Base-by-base conservation (phyloP, 2,797 vertebrate genomes). In the Malurus leucopterus region DNA sequence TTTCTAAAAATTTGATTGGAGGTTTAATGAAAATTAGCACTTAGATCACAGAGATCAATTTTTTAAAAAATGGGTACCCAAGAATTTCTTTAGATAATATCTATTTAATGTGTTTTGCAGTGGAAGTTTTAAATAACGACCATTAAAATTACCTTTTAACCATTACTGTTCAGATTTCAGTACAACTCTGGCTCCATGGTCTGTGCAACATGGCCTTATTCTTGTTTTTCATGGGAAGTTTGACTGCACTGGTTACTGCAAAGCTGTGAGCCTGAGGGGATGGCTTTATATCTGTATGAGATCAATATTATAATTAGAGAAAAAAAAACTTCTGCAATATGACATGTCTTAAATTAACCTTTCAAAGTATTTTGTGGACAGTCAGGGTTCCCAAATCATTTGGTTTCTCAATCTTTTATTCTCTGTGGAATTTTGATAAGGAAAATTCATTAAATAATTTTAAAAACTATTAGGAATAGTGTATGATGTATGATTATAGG, bases 381-480 rank as follows among this genome's bases (percentile, higher is more conserved):
- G 13, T 54, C 15, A 2, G 29, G 13, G 24, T 82, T 93, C 43
- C 62, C 44, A 86, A 76, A 49, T 78, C 0, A 58, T 80, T 83
- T 93, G 36, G 23, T 92, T 93, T 91, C 71, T 89, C 43, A 82
- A 7, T 18, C 13, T 23, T 73, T 91, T 92, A 27, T 82, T 79
- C 54, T 74, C 38, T 88, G 75, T 74, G 36, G 53, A 93, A 80
- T 89, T 93, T 81, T 75, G 65, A 62, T 91, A 92, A 44, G 65
- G 36, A 12, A 89, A 75, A 15, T 86, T 81, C 36, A 61, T 90
- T 70, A 87, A 84, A 43, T 84, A 79, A 59, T 84, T 41, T 3
- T 9, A 54, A 65, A 69, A 8, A 1, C 23, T 64, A 36, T 53
- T 78, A 86, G 38, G 15, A 87, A 67, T 43, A 81, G 30, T 61